A percentile compares a stretch with the other conserved stretches of the same genome.
phyloP scores from a whole-genome alignment of 2,888 invertebrate genomes.

The Leptopilina myrica region DNA sequence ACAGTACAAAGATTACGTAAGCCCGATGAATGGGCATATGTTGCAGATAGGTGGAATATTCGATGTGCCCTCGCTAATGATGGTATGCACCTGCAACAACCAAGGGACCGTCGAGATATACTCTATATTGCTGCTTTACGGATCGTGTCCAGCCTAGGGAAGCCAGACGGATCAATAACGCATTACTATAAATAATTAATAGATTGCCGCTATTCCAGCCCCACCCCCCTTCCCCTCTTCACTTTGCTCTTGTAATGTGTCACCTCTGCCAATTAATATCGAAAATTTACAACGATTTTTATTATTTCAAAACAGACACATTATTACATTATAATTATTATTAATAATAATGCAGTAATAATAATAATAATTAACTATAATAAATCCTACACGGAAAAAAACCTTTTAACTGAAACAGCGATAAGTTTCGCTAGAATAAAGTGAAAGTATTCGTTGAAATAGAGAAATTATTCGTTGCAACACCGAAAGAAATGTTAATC shows the following conservation, averaged over 20 bases:
- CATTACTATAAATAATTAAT: slow-evolving; percentile 75
- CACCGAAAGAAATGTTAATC: too few species aligned
- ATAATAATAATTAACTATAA: too few species aligned
- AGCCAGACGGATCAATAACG: slow-evolving; percentile 73
- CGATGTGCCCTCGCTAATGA: slow-evolving; percentile 60
- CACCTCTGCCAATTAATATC: not conserved
- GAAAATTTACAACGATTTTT: not conserved
- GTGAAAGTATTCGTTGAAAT: too few species aligned
- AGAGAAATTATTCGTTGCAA: too few species aligned
- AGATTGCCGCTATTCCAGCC: slow-evolving; percentile 51
- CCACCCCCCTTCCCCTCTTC: not conserved
- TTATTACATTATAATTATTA: too few species aligned
- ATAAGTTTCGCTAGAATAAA: too few species aligned
- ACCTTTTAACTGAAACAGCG: too few species aligned
- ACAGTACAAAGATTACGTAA: slow-evolving; percentile 41
- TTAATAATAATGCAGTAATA: too few species aligned
- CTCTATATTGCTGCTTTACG: slow-evolving; percentile 46
- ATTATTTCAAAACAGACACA: too few species aligned
- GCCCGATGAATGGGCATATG: slow-evolving; percentile 49
- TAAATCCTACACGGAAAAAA: too few species aligned
- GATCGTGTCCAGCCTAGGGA: slow-evolving; percentile 60
- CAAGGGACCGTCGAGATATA: slow-evolving; percentile 51
- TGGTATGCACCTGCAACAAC: slow-evolving; percentile 55
- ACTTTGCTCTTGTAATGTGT: too few species aligned
- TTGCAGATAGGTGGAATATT: slow-evolving; percentile 59